Percentiles rank a stretch among this genome's conserved stretches.
Evolutionary conservation across 1,140 invertebrate species (phyloP).

Genomic region (Bilobella aurantiaca): DNA sequence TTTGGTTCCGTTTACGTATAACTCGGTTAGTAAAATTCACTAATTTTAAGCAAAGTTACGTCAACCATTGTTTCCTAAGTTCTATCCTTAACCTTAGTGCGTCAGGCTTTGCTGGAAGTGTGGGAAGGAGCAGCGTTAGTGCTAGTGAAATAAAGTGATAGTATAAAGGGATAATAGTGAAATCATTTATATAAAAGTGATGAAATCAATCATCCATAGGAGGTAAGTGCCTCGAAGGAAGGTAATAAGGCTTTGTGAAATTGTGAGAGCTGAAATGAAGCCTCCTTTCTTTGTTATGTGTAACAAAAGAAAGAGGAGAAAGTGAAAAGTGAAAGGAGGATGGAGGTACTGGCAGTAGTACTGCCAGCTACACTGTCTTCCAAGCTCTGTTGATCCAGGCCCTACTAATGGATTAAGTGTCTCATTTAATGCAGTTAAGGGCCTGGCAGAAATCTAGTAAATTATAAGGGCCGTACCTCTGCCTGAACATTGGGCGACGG

Average conservation of each 20-base stretch:
- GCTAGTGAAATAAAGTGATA: no score
- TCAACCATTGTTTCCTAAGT: no score
- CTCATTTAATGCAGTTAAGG: not conserved
- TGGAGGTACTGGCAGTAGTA: not conserved
- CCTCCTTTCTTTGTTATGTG: no score
- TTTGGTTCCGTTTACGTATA: no score
- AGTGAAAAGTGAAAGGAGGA: not conserved
- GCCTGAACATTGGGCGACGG: slow-evolving; percentile 44
- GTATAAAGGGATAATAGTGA: no score
- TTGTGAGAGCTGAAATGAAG: no score
- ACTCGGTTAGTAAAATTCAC: no score
- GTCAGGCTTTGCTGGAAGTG: no score
- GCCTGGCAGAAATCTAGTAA: slow-evolving; percentile 3
- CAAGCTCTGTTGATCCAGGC: not conserved
- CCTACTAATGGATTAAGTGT: not conserved
- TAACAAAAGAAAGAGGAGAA: no score
- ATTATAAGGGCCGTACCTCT: slow-evolving; percentile 37
- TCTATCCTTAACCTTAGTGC: no score
- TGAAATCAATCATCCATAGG: not conserved
- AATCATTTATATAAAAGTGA: no score
- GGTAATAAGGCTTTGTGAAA: not conserved
- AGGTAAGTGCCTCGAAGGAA: not conserved
- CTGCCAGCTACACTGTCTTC: not conserved
- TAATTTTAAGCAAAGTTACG: not conserved
- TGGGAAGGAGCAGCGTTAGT: no score